Evolutionary conservation across 2,888 invertebrate species (phyloP).

Genomic region (Yponomeuta cagnagella): DNA sequence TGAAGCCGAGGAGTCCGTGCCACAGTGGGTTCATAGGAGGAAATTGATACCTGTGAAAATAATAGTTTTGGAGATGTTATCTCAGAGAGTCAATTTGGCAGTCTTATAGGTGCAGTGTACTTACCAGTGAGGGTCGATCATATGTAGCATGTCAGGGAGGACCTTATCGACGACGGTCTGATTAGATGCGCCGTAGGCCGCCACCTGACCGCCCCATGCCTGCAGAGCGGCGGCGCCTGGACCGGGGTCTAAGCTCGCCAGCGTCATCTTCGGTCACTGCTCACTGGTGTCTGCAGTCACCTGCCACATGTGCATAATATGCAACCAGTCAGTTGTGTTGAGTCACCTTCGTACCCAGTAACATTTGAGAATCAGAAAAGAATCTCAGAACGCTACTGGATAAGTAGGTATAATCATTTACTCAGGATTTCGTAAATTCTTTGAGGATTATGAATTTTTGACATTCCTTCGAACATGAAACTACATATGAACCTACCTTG

Average conservation of each 20-base stretch:
- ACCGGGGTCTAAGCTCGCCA: constrained; percentile 59
- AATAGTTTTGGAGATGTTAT: constrained; percentile 7
- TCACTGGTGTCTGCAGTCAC: not conserved
- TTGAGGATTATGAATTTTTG: too few species aligned
- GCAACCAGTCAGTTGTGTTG: not conserved
- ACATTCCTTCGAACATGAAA: not conserved
- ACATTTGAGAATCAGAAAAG: not conserved
- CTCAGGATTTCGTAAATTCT: not conserved
- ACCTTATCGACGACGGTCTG: constrained; percentile 90
- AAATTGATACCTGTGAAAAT: constrained; percentile 83
- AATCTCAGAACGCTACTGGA: not conserved
- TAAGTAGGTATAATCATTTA: too few species aligned
- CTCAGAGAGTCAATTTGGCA: too few species aligned
- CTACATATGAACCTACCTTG: constrained; percentile 20
- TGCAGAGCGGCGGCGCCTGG: constrained; percentile 65
- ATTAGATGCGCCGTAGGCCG: constrained; percentile 76
- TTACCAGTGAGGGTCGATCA: constrained; percentile 88
- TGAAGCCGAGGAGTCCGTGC: constrained; percentile 87
- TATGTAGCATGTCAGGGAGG: constrained; percentile 82
- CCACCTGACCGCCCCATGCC: constrained; percentile 67
- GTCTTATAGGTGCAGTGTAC: constrained; percentile 14
- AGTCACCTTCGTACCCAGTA: not conserved
- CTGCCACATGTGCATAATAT: not conserved
- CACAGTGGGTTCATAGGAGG: constrained; percentile 92
- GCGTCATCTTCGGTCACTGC: constrained; percentile 41